Evolutionary conservation across 2,888 invertebrate genomes (phyloP), one percentile per base, ranked within the genome.

Genomic region (Heteropelma amictum): DNA sequence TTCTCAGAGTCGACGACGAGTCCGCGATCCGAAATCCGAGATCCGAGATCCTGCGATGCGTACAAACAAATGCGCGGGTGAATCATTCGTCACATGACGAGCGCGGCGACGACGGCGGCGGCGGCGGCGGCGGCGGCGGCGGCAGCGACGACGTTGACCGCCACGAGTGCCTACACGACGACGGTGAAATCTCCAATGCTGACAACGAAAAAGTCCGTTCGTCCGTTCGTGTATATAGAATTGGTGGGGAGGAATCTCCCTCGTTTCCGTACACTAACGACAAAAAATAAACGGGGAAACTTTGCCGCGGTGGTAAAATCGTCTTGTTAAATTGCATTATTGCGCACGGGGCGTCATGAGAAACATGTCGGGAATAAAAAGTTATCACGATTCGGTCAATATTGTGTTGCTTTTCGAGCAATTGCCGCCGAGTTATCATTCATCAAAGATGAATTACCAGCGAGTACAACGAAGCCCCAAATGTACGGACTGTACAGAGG

Each of bases 281-380:
- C 33, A 19, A 45, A 72, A 42, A 72, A 72, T 53, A 68, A 30
- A 60, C 45, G 21, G 12, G 28, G 19, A 26, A 23, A 7, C 10
- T 28, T 19, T 47, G 28, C 8, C 6, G 40, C 63, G 67, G 73
- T 68, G 53, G 49, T 47, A 40, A 71, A 80, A 80, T 80, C 69
- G 69, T 47, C 63, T 56, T 17, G 38, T 80, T 78, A 80, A 77
- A 84, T 77, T 77, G 73, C 81, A 84, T 81, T 86, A 86, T 85
- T 83, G 64, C 3, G 69, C 42, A 38, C 73, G 86, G 87, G 83
- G 88, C 84, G 84, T 84, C 79, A 78, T 79, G 71, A 82, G 80
- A 87, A 83, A 87, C 72, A 75, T 85, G 75, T 82, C 78, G 81
- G 77, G 63, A 79, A 83, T 79, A 82, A 87, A 88, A 88, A 86